Evolutionary conservation across 2,888 invertebrate species (phyloP).

Genomic region (Diplazon laetatorius): DNA sequence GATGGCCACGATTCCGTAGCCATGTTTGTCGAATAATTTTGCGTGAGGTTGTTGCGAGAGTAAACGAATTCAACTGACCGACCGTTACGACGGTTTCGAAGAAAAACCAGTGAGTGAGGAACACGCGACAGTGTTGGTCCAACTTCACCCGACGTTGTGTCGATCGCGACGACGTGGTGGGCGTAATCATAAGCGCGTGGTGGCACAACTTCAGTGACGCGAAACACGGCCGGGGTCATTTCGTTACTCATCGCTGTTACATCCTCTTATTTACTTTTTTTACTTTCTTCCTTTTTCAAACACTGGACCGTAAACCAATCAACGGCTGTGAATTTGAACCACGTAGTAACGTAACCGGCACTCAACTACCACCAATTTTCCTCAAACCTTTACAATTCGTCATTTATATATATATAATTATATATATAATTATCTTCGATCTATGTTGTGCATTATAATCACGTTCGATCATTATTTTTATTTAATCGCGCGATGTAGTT

Average conservation of each 20-base stretch:
- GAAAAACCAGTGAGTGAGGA: constrained; percentile 6
- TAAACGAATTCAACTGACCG: background rate
- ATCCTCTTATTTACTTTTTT: constrained; percentile 1
- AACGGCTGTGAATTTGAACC: no score
- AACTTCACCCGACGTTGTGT: background rate
- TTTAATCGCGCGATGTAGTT: no score
- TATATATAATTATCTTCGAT: no score
- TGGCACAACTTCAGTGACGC: constrained; percentile 28
- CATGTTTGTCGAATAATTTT: constrained; percentile 43
- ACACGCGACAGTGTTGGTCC: background rate
- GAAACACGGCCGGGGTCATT: constrained; percentile 74
- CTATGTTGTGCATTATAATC: no score
- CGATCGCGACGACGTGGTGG: background rate
- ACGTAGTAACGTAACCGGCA: no score
- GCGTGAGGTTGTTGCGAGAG: background rate
- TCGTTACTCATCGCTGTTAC: constrained; percentile 70
- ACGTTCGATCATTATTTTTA: no score
- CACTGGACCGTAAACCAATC: background rate
- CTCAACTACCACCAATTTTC: no score
- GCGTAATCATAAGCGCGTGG: no score
- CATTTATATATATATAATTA: no score
- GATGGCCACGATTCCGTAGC: constrained; percentile 34
- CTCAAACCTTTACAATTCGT: no score
- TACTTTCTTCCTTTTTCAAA: background rate
- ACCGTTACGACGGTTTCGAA: background rate